Evolutionary conservation across 2,797 vertebrate species (phyloP).

Genomic region (Esox masquinongy): DNA sequence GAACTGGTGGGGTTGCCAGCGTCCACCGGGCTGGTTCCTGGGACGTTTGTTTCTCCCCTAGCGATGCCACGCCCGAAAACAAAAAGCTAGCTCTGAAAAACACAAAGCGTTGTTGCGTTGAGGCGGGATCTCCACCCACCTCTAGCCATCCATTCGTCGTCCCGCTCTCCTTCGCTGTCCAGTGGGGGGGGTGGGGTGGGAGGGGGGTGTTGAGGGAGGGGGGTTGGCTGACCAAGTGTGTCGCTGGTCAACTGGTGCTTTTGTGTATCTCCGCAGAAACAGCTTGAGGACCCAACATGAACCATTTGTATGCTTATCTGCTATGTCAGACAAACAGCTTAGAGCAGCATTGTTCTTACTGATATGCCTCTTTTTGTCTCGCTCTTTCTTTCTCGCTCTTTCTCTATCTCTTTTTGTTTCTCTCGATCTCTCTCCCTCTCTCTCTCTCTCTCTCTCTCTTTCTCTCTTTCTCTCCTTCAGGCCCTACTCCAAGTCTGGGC

Average conservation of each 20-base stretch:
- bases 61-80: not conserved
- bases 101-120: too few relatives aligned
- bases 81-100: slow-evolving; percentile 4
- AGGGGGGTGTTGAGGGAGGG: too few relatives aligned
- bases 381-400: not conserved
- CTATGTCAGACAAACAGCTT: slow-evolving; percentile 17
- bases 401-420: not conserved
- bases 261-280: slow-evolving; percentile 15
- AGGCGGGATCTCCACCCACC: not conserved
- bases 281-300: slow-evolving; percentile 24
- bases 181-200: not conserved
- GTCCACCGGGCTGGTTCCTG: not conserved
- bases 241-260: slow-evolving; percentile 1
- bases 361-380: not conserved
- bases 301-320: slow-evolving; percentile 19
- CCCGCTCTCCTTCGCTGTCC: not conserved
- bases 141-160: not conserved
- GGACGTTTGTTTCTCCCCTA: not conserved
- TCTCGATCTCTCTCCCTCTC: not conserved
- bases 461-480: not conserved
- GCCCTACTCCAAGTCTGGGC: not conserved
- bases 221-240: not conserved
- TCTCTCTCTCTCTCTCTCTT: not conserved
- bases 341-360: slow-evolving; percentile 20
- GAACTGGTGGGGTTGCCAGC: not conserved